Conservation (phyloP, 2,797 vertebrate genomes). For the Kryptolebias ocellatus region DNA sequence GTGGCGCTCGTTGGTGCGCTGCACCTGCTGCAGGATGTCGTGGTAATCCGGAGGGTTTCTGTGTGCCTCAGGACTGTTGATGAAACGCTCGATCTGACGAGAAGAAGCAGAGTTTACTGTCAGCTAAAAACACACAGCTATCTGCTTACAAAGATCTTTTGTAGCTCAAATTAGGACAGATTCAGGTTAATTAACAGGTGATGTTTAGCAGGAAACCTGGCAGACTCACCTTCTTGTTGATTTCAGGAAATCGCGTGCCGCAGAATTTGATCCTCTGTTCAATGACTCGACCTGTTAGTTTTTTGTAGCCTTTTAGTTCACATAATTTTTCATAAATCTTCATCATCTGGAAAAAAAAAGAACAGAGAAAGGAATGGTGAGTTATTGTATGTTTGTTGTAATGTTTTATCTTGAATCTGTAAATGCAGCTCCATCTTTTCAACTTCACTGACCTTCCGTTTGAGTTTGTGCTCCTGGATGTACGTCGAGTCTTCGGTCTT, state of each 20-base stretch:
- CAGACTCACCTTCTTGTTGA: constrained; percentile 84
- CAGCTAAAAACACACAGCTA: too few relatives aligned
- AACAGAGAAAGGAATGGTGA: too few relatives aligned
- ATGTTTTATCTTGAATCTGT: not conserved
- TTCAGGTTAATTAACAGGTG: too few relatives aligned
- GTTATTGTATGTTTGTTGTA: rapidly evolving
- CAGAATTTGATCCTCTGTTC: constrained; percentile 88
- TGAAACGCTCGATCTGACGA: constrained; percentile 86
- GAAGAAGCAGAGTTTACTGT: not conserved
- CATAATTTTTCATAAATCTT: constrained; percentile 91
- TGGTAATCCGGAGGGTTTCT: constrained; percentile 87
- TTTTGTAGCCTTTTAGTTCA: constrained; percentile 88
- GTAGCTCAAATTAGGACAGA: too few relatives aligned
- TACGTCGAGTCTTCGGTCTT: constrained; percentile 87
- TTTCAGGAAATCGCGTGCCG: constrained; percentile 89
- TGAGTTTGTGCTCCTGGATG: constrained; percentile 91
- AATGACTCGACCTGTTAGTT: constrained; percentile 88
- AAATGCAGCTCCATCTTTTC: not conserved
- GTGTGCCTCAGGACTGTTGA: constrained; percentile 83
- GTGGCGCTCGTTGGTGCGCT: constrained; percentile 81
- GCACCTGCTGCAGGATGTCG: constrained; percentile 86
- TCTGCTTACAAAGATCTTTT: too few relatives aligned
- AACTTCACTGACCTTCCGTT: constrained; percentile 79
- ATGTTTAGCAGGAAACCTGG: too few relatives aligned
- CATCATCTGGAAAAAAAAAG: constrained; percentile 81